Base-by-base conservation (phyloP, 2,797 vertebrate genomes). In the Galago senegalensis region DNA sequence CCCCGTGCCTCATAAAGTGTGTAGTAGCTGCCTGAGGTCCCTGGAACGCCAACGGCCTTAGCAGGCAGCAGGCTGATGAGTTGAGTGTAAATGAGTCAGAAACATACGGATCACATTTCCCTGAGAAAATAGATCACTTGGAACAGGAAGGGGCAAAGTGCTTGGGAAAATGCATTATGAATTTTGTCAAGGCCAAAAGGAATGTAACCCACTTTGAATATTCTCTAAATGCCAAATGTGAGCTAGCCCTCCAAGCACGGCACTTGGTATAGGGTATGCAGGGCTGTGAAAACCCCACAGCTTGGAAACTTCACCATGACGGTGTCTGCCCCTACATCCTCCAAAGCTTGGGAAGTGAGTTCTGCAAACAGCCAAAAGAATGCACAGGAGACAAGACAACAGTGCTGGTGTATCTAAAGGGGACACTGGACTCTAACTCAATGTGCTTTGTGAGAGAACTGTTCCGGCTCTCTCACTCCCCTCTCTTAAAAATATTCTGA, bases 81-180 rank as follows among this genome's bases (percentile, higher is more conserved):
- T 76, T 79, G 40, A 86, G 77, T 27, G 20, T 72, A 87, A 97
- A 86, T 84, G 91, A 96, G 88, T 86, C 90, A 96, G 86, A 87
- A 81, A 95, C 95, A 95, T 89, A 92, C 12, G 65, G 88, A 94
- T 92, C 86, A 84, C 72, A 94, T 95, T 95, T 96, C 94, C 93
- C 77, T 94, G 92, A 97, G 96, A 96, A 97, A 97, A 81, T 3
- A 75, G 86, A 87, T 60, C 31, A 20, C 61, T 95, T 79, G 77
- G 27, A 88, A 88, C 89, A 67, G 5, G 76, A 88, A 92, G 46
- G 89, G 93, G 73, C 75, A 93, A 83, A 87, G 92, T 91, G 76
- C 89, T 73, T 83, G 83, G 95, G 96, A 95, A 97, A 90, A 90
- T 61, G 75, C 17, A 12, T 89, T 87, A 80, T 61, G 75, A 70